These are phyloP conservation scores for Apodemus agrarius DNA, from an alignment of 2,797 vertebrate species.

Conservation along the genomic window DNA sequence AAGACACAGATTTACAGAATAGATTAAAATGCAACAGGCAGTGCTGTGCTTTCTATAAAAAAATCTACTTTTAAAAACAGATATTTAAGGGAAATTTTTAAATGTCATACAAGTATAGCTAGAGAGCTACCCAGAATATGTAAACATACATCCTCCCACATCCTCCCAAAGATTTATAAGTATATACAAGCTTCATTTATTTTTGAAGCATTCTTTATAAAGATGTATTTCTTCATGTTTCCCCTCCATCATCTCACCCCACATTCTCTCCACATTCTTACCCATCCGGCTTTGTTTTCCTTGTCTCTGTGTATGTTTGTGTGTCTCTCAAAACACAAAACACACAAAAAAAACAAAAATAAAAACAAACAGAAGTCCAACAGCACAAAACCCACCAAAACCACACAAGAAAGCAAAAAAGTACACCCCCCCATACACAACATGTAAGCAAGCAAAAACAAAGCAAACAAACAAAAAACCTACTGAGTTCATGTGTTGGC, in stretches of 20 bases:
- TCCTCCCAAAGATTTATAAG: not conserved
- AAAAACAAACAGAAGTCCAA: not conserved
- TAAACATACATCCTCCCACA: not conserved
- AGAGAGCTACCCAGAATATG: constrained; percentile 10
- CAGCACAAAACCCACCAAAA: not conserved
- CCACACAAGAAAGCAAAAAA: not conserved
- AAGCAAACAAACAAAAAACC: not conserved
- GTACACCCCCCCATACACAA: not conserved
- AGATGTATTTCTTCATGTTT: not conserved
- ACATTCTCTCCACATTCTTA: not conserved
- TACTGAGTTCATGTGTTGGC: not conserved
- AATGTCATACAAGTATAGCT: constrained; percentile 10
- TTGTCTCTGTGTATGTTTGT: not conserved
- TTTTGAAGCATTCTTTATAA: not conserved
- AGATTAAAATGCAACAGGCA: constrained; percentile 37
- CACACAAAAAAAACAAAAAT: not conserved
- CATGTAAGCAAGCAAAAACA: not conserved
- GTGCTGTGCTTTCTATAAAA: not conserved
- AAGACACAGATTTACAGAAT: constrained; percentile 46
- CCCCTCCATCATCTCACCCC: not conserved
- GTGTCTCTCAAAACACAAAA: not conserved
- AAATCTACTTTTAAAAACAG: not conserved
- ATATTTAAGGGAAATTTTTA: constrained; percentile 14
- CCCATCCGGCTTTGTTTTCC: not conserved
- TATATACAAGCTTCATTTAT: constrained; percentile 19